Evolutionary conservation across 2,113 vertebrate species (phyloP), one percentile per base, ranked within the genome.

Genomic region (Scomber japonicus): DNA sequence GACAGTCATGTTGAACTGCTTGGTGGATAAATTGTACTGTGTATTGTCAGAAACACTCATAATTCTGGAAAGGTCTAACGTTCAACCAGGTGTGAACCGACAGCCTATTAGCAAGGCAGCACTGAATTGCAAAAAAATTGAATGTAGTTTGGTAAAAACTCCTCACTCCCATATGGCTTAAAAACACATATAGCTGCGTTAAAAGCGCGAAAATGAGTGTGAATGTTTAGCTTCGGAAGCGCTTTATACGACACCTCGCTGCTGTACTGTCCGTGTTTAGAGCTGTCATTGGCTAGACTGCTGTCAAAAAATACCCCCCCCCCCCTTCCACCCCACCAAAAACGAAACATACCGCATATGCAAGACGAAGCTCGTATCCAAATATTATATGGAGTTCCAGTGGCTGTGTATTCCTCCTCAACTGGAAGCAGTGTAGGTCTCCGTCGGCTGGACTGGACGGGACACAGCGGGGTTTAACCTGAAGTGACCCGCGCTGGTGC

Each of bases 401-500:
- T 67, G 83, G 21, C 10, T 46, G 82, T 68, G 76, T 88, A 90
- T 93, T 93, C 87, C 89, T 86, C 87, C 78, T 88, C 77, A 49
- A 45, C 73, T 77, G 87, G 67, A 83, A 62, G 51, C 81, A 55
- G 87, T n/a, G 88, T 67, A 49, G 88, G 48, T 86, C 87, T 88
- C 83, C 82, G 88, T 77, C 67, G 74, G 81, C 71, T 71, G 17
- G 44, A 78, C 61, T 77, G 87, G 71, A 62, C 80, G 75, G 91
- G 87, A 88, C 80, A 64, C 80, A 82, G 75, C 85, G 61, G 81
- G 82, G 76, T 80, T 86, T 91, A 92, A 89, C 93, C 94, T 92
- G 92, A 82, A 89, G 90, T 94, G 93, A 95, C 93, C 94, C 91
- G 80, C 68, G 68, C 81, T 71, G 11, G 84, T 81, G 85, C 85